Percentiles rank a stretch among this genome's conserved stretches.
phyloP scores from a whole-genome alignment of 2,113 vertebrate genomes.

The Cebidichthys violaceus region DNA sequence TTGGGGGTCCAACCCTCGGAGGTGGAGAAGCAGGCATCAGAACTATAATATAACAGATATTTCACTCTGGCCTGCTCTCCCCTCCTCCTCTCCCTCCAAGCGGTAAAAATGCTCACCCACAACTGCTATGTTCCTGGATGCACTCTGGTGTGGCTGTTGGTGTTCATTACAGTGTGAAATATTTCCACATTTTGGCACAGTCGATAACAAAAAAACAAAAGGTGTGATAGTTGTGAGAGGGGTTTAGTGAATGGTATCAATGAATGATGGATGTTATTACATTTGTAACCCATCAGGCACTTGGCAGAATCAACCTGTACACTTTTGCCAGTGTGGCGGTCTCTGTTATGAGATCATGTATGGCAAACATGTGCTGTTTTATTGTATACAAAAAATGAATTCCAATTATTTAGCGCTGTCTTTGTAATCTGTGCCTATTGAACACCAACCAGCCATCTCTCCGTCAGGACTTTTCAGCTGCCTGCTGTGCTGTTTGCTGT shows the following conservation, averaged over 20 bases:
- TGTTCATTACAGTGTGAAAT: slow-evolving; percentile 51
- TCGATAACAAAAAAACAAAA: neutral
- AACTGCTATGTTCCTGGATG: slow-evolving; percentile 31
- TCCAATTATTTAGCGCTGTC: neutral
- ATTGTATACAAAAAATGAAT: neutral
- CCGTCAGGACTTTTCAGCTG: slow-evolving; percentile 27
- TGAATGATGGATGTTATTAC: neutral
- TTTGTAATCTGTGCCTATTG: slow-evolving; percentile 2
- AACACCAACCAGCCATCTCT: slow-evolving; percentile 56
- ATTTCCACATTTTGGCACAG: slow-evolving; percentile 2
- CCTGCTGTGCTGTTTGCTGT: slow-evolving; percentile 59
- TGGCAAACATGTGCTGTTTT: neutral
- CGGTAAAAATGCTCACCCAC: slow-evolving; percentile 66
- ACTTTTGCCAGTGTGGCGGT: neutral
- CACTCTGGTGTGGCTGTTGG: slow-evolving; percentile 48
- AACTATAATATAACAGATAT: slow-evolving; percentile 75
- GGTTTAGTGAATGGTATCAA: neutral
- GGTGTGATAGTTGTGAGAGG: neutral
- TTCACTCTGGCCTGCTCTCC: slow-evolving; percentile 75
- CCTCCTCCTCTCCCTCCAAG: slow-evolving; percentile 73
- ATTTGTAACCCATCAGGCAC: neutral
- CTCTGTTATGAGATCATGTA: neutral
- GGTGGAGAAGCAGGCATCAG: slow-evolving; percentile 85
- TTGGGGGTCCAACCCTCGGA: slow-evolving; percentile 92
- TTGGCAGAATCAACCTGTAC: neutral